A percentile compares a stretch with the other conserved stretches of the same genome.
These are phyloP conservation scores for Axis porcinus DNA, from an alignment of 2,113 vertebrate genomes.

Conservation along the genomic window DNA sequence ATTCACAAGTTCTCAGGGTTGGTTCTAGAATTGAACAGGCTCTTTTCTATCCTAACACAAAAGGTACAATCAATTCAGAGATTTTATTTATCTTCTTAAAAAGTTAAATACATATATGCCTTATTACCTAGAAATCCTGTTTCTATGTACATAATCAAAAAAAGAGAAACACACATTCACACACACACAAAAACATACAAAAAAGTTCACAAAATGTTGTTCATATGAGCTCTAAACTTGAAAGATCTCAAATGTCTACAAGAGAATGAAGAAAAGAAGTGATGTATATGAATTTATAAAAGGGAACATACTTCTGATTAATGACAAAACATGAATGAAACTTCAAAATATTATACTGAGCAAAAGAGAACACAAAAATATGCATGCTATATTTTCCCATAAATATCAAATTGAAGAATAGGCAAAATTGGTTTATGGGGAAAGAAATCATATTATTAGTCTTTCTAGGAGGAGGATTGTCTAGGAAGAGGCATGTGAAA, in stretches of 20 bases:
- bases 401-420: neutral
- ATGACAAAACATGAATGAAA: neutral
- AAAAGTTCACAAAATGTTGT: neutral
- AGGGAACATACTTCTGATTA: neutral
- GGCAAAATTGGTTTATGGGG: neutral
- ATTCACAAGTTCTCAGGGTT: neutral
- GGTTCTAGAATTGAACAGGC: neutral
- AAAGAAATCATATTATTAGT: neutral
- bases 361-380: neutral
- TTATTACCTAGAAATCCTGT: neutral
- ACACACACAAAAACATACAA: neutral
- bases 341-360: neutral
- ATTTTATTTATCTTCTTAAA: neutral
- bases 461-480: neutral
- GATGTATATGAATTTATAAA: neutral
- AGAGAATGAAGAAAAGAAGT: neutral
- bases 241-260: neutral
- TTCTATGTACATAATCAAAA: neutral
- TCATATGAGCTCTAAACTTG: neutral
- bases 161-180: neutral
- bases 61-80: neutral
- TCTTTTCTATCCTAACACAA: neutral
- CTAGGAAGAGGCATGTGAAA: neutral
- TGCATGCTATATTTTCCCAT: neutral
- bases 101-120: neutral